These are phyloP conservation scores for Holothuria scabra DNA, from an alignment of 53 echinoderm and acorn worm species.

Conservation along the genomic window DNA sequence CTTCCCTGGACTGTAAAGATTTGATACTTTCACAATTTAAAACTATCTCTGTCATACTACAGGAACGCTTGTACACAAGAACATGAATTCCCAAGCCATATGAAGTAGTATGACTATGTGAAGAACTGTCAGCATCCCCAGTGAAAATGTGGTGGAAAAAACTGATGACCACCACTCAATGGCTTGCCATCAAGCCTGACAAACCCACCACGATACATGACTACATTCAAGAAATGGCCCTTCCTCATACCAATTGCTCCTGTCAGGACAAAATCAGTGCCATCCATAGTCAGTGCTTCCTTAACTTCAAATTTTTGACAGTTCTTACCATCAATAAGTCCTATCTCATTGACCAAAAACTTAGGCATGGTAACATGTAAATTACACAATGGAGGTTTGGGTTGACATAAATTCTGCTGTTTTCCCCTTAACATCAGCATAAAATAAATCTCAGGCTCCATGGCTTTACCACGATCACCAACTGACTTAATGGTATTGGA, in stretches of 20 bases:
- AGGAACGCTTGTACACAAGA: background rate
- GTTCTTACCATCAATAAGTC: background rate
- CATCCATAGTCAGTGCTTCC: background rate
- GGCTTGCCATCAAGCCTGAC: background rate
- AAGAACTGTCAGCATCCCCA: background rate
- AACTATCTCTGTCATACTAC: too few relatives aligned
- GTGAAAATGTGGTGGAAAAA: background rate
- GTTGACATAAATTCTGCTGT: background rate
- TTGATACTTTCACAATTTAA: too few relatives aligned
- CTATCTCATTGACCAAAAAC: background rate
- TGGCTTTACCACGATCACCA: background rate
- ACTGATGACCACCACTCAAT: background rate
- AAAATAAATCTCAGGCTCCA: background rate
- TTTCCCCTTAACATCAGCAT: background rate
- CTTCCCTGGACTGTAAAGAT: too few relatives aligned
- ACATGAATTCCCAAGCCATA: background rate
- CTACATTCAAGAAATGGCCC: background rate
- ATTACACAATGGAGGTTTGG: background rate
- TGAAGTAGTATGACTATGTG: background rate
- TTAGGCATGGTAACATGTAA: background rate
- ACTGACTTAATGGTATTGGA: background rate
- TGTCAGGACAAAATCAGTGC: background rate
- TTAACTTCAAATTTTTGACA: background rate
- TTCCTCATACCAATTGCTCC: conserved; percentile 1
- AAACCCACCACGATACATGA: background rate